These are phyloP conservation scores for Dissostichus mawsoni DNA, from an alignment of 2,113 vertebrate species.

Conservation along the genomic window DNA sequence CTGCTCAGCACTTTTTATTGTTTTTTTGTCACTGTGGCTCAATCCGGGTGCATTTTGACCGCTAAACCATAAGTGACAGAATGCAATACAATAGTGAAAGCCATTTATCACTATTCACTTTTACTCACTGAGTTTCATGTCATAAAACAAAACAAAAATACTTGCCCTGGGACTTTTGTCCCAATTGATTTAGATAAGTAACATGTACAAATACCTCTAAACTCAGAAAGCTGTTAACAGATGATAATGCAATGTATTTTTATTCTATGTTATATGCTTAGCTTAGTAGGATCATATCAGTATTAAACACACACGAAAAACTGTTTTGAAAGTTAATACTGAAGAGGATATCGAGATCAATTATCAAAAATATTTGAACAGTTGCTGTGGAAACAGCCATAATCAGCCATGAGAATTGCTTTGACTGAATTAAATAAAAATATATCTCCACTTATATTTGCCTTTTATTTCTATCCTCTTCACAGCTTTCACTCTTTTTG, in stretches of 20 bases:
- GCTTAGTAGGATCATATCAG: not conserved
- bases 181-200: too few species aligned
- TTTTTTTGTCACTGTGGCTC: not conserved
- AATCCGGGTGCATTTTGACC: not conserved
- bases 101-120: too few species aligned
- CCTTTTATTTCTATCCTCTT: not conserved
- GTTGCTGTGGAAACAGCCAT: constrained; percentile 2
- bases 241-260: not conserved
- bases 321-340: not conserved
- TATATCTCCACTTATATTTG: not conserved
- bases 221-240: not conserved
- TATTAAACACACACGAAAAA: not conserved
- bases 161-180: too few species aligned
- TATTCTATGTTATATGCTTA: not conserved
- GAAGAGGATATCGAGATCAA: not conserved
- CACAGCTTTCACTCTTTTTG: not conserved
- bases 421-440: not conserved
- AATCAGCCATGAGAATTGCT: not conserved
- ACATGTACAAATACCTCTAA: not conserved
- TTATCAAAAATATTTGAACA: not conserved
- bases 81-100: too few species aligned
- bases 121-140: too few species aligned
- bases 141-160: too few species aligned
- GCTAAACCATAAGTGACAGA: too few species aligned
- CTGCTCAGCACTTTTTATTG: not conserved